phyloP scores from a whole-genome alignment of 2,113 vertebrate species.

The Coptodon bakossiorum region DNA sequence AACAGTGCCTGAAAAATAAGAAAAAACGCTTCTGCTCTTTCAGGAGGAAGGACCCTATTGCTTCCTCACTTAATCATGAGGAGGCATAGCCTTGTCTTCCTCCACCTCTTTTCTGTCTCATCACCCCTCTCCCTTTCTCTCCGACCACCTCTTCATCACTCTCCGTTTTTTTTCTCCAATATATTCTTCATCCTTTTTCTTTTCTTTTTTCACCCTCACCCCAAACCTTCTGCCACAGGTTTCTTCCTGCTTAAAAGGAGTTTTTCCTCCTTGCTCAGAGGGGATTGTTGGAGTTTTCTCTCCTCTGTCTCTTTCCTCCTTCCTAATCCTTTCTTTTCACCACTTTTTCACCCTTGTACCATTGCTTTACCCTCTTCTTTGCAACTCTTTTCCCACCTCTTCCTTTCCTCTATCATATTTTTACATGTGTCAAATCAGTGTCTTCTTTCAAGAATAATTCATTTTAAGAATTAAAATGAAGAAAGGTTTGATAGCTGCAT shows the following conservation, averaged over 20 bases:
- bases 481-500: not conserved
- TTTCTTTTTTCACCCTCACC: not conserved
- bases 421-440: not conserved
- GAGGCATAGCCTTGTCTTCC: not conserved
- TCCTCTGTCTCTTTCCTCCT: not conserved
- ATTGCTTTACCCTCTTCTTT: not conserved
- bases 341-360: fast-evolving
- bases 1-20: not conserved
- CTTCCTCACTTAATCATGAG: not conserved
- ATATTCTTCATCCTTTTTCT: not conserved
- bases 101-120: not conserved
- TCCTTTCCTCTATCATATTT: not conserved
- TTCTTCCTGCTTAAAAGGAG: not conserved
- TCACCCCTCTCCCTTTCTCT: fast-evolving
- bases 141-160: not conserved
- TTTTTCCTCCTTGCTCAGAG: not conserved
- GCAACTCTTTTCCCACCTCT: not conserved
- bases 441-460: not conserved
- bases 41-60: not conserved
- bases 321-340: not conserved
- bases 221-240: not conserved
- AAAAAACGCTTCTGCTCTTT: not conserved
- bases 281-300: not conserved
- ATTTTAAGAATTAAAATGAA: not conserved
- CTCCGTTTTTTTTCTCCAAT: not conserved